Conservation (phyloP, 2,888 invertebrate genomes). For the Phaonia tiefii region DNA sequence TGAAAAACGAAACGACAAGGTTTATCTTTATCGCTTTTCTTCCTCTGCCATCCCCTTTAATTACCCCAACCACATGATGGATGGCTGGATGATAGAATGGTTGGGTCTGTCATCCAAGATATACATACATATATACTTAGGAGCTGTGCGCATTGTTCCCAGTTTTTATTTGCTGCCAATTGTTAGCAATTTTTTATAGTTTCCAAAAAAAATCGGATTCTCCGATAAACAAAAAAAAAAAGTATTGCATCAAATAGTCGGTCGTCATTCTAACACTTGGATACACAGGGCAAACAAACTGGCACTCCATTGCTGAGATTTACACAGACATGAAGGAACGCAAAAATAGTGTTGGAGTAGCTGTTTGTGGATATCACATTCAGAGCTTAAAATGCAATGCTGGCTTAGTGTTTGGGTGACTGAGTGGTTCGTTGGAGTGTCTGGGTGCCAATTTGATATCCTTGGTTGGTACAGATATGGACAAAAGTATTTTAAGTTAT, state of each 20-base stretch:
- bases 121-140: not conserved
- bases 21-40: too few species aligned
- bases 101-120: not conserved
- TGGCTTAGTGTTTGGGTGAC: not conserved
- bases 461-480: not conserved
- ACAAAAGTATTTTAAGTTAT: too few species aligned
- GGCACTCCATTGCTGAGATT: not conserved
- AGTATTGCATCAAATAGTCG: not conserved
- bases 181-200: constrained; percentile 50
- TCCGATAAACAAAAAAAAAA: not conserved
- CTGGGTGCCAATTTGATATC: constrained; percentile 9
- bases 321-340: too few species aligned
- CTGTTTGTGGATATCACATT: not conserved
- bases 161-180: constrained; percentile 64
- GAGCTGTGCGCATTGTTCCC: constrained; percentile 4
- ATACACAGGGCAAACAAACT: not conserved
- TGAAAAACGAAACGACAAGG: too few species aligned
- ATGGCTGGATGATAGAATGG: constrained; percentile 18
- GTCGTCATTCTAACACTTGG: constrained; percentile 20
- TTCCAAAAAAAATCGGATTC: not conserved
- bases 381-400: constrained; percentile 25
- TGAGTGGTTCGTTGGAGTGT: not conserved
- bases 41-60: constrained; percentile 9
- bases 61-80: constrained; percentile 20
- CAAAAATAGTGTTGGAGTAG: too few species aligned